Base-by-base conservation (phyloP, 2,888 invertebrate species). In the Micropterix aruncella region DNA sequence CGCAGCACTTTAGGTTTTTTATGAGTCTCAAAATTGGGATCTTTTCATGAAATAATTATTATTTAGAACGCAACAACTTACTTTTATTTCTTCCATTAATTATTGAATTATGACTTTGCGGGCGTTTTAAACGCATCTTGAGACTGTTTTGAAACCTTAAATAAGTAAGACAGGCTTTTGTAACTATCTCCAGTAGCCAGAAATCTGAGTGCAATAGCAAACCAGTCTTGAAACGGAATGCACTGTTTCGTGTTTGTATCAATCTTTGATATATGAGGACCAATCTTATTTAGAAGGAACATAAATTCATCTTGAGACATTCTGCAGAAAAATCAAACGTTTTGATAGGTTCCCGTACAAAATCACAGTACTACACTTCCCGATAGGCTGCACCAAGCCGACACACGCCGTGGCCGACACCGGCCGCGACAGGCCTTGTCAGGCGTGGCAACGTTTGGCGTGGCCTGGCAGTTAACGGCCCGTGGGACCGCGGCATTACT, bases 291-390 rank as follows among this genome's bases (percentile, higher is more conserved):
- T 41, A 41, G 41, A 41, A 41, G 41, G 41, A 41, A 41, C 17
- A 19, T 41, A 41, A 41, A 41, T 19, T 41, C 41, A 41, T 41
- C 41, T 41, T 41, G 18, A 41, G 41, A 41, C 41, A 41, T 41
- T 41, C 41, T 41, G 41, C 41, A 41, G 41, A 41, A 41, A 41
- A n/a, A n/a, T n/a, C n/a, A n/a, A n/a, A n/a, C n/a, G n/a, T n/a
- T n/a, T n/a, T n/a, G n/a, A n/a, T n/a, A n/a, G n/a, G n/a, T n/a
- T n/a, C n/a, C n/a, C n/a, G n/a, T n/a, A n/a, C n/a, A n/a, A n/a
- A n/a, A n/a, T n/a, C n/a, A n/a, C n/a, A n/a, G n/a, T n/a, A n/a
- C n/a, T n/a, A n/a, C n/a, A n/a, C n/a, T n/a, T n/a, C n/a, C n/a
- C n/a, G n/a, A n/a, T n/a, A n/a, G n/a, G n/a, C n/a, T n/a, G n/a